Base-by-base conservation (phyloP, 2,888 invertebrate species). In the Galerucella pusilla region DNA sequence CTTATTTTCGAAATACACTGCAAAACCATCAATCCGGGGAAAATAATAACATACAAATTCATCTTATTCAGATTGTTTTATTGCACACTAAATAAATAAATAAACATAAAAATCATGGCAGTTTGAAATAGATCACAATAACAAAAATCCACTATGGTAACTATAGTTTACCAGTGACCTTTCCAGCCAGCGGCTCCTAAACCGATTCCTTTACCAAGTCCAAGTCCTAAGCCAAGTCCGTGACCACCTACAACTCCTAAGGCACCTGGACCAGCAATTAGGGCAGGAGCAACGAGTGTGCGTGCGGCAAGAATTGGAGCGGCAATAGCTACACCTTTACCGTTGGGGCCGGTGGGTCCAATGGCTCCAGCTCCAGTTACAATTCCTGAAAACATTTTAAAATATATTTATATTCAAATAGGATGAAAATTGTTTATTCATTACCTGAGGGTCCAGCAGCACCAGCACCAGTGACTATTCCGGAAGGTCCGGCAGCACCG, bases 301-400 rank as follows among this genome's bases (percentile, higher is more conserved):
- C 14, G 3, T 5, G 16, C 57, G 10, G 57, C 57, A 3, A 57
- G 2, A 16, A n/a, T 35, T 5, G 35, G 49, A 42, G 61, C 71
- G 20, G 57, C 49, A 11, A 52, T 49, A 3, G 63, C 63, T 35
- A 63, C 63, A 28, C 63, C 63, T 63, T 14, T 63, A 14, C 77
- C 77, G 60, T 71, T 76, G 10, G 71, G 65, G 12, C 78, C 78
- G 42, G 76, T 72, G 10, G 76, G 78, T 71, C 77, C 78, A 28
- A 72, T 69, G 28, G 78, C 76, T 11, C 75, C 78, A 14, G 68
- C 42, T 28, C 73, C 75, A n/a, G 77, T 74, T 25, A 74, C 76
- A 7, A 54, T 67, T 42, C 72, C 72, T 60, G 46, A 52, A 60
- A 28, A 60, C 1, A 60, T 60, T 11, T 14, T 60, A 14, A 14